Conservation (phyloP, 1,140 invertebrate species). For the Trialeurodes vaporariorum region DNA sequence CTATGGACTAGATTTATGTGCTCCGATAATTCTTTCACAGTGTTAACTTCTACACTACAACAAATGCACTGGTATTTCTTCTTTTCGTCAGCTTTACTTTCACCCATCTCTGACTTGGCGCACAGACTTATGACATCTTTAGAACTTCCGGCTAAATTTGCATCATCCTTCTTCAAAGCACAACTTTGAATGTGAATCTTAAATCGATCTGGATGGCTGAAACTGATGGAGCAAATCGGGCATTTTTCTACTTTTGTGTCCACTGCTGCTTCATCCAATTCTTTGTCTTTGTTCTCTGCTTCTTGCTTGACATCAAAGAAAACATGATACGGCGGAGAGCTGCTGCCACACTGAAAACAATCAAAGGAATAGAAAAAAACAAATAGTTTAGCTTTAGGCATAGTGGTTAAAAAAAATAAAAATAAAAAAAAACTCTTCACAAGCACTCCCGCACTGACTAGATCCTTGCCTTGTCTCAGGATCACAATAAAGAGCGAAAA, state of each 20-base stretch:
- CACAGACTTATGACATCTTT: constrained; percentile 11
- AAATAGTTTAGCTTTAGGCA: too few species aligned
- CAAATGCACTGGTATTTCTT: not conserved
- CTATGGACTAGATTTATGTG: constrained; percentile 12
- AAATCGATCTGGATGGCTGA: not conserved
- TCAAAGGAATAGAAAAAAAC: too few species aligned
- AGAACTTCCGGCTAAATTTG: constrained; percentile 11
- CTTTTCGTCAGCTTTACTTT: constrained; percentile 6
- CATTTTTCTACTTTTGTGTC: not conserved
- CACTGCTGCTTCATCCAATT: not conserved
- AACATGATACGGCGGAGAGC: not conserved
- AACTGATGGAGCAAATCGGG: not conserved
- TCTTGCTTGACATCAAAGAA: constrained; percentile 8
- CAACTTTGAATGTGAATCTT: not conserved
- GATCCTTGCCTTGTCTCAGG: too few species aligned
- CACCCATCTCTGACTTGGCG: constrained; percentile 12
- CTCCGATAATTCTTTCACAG: constrained; percentile 6
- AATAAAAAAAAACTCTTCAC: too few species aligned
- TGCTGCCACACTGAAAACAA: constrained; percentile 8
- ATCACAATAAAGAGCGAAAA: too few species aligned
- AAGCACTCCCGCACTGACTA: too few species aligned
- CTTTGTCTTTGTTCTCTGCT: not conserved
- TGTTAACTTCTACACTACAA: not conserved
- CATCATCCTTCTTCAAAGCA: constrained; percentile 2
- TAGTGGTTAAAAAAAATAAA: too few species aligned